A percentile compares a stretch with the other conserved stretches of the same genome.
Evolutionary conservation across 1,140 invertebrate genomes (phyloP).

Genomic region (Lasioglossum albipes): DNA sequence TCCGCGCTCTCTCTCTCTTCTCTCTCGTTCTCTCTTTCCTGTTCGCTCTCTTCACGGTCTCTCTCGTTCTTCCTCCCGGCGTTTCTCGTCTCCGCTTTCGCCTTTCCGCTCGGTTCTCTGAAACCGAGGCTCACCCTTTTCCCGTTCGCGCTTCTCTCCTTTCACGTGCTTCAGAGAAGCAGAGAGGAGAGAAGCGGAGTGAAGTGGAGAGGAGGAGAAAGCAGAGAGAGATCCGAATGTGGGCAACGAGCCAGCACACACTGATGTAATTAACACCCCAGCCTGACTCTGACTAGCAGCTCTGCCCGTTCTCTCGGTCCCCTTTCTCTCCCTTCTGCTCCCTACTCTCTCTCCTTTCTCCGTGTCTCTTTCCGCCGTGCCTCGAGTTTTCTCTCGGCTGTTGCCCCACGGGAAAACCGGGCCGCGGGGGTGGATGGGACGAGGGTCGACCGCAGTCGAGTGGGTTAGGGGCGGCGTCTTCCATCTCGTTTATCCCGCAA

Average conservation of each 20-base stretch:
- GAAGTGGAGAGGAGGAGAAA: too few species aligned
- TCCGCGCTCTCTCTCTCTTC: conserved; percentile 16
- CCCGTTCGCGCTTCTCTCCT: neutral
- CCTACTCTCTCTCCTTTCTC: neutral
- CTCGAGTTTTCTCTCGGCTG: neutral
- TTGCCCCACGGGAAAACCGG: neutral
- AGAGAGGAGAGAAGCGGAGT: too few species aligned
- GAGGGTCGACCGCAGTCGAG: neutral
- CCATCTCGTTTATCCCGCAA: neutral
- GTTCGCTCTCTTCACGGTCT: conserved; percentile 14
- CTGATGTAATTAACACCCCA: conserved; percentile 71
- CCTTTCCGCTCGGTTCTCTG: conserved; percentile 1
- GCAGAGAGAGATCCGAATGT: conserved; percentile 8
- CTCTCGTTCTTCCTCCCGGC: too few species aligned
- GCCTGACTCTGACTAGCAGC: conserved; percentile 53
- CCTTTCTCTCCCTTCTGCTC: neutral
- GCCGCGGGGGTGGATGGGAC: neutral
- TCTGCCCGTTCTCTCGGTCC: conserved; percentile 6
- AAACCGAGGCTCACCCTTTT: conserved; percentile 7
- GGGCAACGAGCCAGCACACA: conserved; percentile 69
- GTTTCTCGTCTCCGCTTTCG: neutral
- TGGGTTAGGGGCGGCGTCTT: neutral
- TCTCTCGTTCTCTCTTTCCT: neutral
- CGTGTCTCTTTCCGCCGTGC: neutral
- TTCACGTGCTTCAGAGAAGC: neutral